phyloP scores from a whole-genome alignment of 2,113 vertebrate genomes.

The Elanus axillaris region DNA sequence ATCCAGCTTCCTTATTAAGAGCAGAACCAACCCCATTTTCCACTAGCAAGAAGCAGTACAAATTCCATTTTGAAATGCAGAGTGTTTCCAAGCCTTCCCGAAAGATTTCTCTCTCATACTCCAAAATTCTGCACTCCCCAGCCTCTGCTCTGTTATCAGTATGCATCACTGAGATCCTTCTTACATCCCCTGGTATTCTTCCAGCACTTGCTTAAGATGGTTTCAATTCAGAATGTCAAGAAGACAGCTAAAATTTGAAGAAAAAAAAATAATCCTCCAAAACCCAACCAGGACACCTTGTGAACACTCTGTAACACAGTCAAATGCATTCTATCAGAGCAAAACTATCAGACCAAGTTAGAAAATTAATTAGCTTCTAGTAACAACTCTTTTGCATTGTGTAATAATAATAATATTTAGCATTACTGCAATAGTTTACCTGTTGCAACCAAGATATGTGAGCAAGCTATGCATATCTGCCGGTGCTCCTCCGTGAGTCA shows the following conservation, averaged over 20 bases:
- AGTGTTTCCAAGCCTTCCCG: not conserved
- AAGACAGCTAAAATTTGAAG: not conserved
- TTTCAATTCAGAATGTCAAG: not conserved
- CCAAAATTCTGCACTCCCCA: not conserved
- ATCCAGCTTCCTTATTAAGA: conserved; percentile 37
- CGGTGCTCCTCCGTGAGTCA: not conserved
- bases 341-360: not conserved
- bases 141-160: not conserved
- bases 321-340: not conserved
- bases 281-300: not conserved
- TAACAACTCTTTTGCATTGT: not conserved
- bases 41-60: not conserved
- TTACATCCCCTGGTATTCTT: not conserved
- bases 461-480: not conserved
- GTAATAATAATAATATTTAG: not conserved
- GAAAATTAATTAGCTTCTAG: not conserved
- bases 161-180: not conserved
- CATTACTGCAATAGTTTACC: not conserved
- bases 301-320: not conserved
- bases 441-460: not conserved
- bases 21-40: not conserved
- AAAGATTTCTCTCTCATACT: not conserved
- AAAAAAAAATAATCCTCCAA: not conserved
- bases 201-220: not conserved
- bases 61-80: not conserved